phyloP scores from a whole-genome alignment of 2,113 vertebrate species.

The Tor tambroides region DNA sequence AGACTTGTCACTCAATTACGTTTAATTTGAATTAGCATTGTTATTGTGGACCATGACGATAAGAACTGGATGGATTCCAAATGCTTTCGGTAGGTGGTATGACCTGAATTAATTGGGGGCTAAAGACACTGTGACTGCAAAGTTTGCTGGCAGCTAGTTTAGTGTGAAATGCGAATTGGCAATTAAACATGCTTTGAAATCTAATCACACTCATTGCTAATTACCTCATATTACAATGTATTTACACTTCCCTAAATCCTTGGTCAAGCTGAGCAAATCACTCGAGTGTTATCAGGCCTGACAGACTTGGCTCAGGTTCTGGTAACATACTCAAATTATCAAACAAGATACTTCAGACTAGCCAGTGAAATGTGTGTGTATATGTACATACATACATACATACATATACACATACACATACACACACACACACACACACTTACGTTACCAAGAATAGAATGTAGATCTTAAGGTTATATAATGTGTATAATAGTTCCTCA shows the following conservation, averaged over 20 bases:
- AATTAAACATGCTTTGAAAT: not conserved
- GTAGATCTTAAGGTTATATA: not conserved
- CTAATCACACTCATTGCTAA: not conserved
- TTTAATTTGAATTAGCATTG: not conserved
- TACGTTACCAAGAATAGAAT: no score
- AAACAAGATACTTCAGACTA: not conserved
- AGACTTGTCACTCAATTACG: not conserved
- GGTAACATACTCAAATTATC: not conserved
- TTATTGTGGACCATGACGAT: not conserved
- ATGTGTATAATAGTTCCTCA: not conserved
- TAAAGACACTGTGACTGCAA: not conserved
- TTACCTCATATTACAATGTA: not conserved
- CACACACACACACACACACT: no score
- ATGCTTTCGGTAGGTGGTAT: not conserved
- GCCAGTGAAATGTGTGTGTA: not conserved
- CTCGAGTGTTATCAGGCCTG: not conserved
- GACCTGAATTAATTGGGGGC: not conserved
- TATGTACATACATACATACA: no score
- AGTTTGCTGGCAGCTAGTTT: conserved; percentile 34
- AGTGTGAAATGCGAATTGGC: not conserved
- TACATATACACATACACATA: no score
- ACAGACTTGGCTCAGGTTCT: not conserved
- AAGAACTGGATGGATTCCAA: not conserved
- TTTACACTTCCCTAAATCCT: not conserved
- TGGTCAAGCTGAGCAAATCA: not conserved